Conservation (phyloP, 2,113 vertebrate genomes). For the Capra hircus region DNA sequence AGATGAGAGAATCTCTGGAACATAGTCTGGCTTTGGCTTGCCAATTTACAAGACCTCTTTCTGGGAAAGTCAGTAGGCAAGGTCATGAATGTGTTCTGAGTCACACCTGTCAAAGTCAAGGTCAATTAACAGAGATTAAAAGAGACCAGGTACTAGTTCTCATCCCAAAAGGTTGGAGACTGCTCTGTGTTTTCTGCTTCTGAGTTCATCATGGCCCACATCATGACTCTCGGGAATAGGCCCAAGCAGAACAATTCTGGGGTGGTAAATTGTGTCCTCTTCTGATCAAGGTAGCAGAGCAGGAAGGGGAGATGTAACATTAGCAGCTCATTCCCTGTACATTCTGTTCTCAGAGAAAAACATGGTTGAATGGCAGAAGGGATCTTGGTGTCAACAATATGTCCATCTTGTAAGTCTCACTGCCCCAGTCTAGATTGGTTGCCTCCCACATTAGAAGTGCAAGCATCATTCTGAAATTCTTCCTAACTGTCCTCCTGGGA, state of each 20-base stretch:
- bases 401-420: neutral
- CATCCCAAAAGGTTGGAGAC: neutral
- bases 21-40: neutral
- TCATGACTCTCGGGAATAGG: neutral
- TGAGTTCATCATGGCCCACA: neutral
- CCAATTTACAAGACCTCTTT: neutral
- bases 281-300: neutral
- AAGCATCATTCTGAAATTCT: neutral
- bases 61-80: neutral
- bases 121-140: neutral
- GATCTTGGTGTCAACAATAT: neutral
- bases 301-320: neutral
- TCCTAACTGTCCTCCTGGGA: neutral
- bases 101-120: neutral
- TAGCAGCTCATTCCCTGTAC: neutral
- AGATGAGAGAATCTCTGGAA: neutral
- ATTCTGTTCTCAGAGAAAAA: neutral
- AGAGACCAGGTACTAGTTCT: neutral
- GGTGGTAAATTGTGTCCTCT: neutral
- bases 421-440: neutral
- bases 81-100: neutral
- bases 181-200: neutral
- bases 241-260: neutral
- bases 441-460: neutral
- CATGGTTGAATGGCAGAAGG: neutral